Percentiles rank a stretch among this genome's conserved stretches.
Evolutionary conservation across 2,113 vertebrate genomes (phyloP).

Genomic region (Entelurus aequoreus): DNA sequence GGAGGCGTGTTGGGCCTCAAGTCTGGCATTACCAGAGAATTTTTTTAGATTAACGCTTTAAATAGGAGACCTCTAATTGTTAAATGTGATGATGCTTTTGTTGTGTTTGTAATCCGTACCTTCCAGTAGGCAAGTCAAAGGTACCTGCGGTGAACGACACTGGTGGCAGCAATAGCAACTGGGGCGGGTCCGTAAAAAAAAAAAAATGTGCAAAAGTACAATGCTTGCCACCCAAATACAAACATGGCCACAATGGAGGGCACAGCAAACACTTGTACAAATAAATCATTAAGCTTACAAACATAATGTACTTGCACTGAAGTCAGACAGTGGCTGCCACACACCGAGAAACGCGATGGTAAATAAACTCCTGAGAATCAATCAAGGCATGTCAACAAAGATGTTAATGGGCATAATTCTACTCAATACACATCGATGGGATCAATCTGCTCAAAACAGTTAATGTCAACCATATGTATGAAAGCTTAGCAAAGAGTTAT

Average conservation of each 20-base stretch:
- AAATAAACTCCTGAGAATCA: slow-evolving; percentile 48
- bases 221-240: slow-evolving; percentile 25
- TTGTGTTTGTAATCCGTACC: not conserved
- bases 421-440: slow-evolving; percentile 37
- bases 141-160: slow-evolving; percentile 30
- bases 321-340: slow-evolving; percentile 37
- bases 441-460: not conserved
- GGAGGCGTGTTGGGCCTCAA: slow-evolving; percentile 36
- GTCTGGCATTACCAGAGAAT: slow-evolving; percentile 45
- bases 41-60: slow-evolving; percentile 55
- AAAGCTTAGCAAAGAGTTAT: not conserved
- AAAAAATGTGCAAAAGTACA: not conserved
- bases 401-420: slow-evolving; percentile 44
- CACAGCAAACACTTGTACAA: slow-evolving; percentile 52
- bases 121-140: not conserved
- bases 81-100: slow-evolving; percentile 31
- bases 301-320: slow-evolving; percentile 33
- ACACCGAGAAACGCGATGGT: slow-evolving; percentile 37
- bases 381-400: slow-evolving; percentile 46
- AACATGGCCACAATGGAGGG: slow-evolving; percentile 41
- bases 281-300: slow-evolving; percentile 39
- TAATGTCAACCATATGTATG: not conserved
- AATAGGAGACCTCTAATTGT: slow-evolving; percentile 54
- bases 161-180: too few relatives aligned
- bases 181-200: not conserved